Evolutionary conservation across 2,888 invertebrate genomes (phyloP), one percentile per base, ranked within the genome.

Genomic region (Aphelenchoides bicaudatus): DNA sequence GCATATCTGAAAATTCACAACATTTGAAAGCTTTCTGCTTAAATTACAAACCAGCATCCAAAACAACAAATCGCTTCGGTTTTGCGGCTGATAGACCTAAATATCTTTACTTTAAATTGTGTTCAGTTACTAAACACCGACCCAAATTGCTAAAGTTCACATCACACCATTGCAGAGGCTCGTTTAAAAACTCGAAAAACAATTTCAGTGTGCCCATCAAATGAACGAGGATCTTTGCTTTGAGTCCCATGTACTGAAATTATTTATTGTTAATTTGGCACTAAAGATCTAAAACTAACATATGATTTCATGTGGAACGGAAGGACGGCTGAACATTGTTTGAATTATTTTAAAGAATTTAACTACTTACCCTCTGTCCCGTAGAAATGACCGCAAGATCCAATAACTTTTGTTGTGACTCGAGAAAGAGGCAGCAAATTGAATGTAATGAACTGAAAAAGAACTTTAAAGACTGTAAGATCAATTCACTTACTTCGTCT

Each of bases 141-240:
- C n/a, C n/a, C 27, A 57, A n/a, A 51, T 67, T 67, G 43, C 80
- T 80, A 53, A 79, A 80, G 62, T 81, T 81, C 2, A 82, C 79
- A 71, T 83, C 83, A 70, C 83, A 83, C 69, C 82, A 76, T 66
- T 83, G 81, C 0, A 82, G 68, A 1, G 79, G 79, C 59, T 81
- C 79, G 61, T 78, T 78, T n/a, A 78, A 63, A 58, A 79, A 79
- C 60, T 79, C 79, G 61, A 79, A 72, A 51, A 79, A 66, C 43
- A 79, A 57, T 38, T 79, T 79, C 47, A 78, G 67, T 29, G 81
- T 79, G 10, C 77, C 78, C 66, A 81, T 80, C 46, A 82, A 68
- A 29, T 76, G 73, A 19, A 79, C 72, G 3, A 82, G 62, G 3
- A 81, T 77, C 59, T 81, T 77, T 16, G 77, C 77, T 62, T 78